Evolutionary conservation across 2,113 vertebrate species (phyloP), one percentile per base, ranked within the genome.

Genomic region (Ariopsis seemanni): DNA sequence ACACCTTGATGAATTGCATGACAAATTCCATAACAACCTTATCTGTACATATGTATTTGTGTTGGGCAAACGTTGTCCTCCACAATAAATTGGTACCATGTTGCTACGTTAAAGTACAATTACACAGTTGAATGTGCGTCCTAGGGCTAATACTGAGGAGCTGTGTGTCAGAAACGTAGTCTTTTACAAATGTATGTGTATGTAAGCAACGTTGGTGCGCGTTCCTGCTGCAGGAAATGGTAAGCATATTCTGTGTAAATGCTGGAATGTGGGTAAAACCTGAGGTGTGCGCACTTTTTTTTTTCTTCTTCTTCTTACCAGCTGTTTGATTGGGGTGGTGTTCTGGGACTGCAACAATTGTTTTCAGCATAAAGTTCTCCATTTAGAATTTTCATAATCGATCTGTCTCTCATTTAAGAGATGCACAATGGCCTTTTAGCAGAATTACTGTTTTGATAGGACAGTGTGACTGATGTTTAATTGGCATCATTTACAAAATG

Each of bases 401-500:
- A 18, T 57, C 55, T 81, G 79, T 57, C 8, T 9, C 79, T 81
- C 57, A 42, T 81, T 81, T 60, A 81, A 34, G 30, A 72, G 42
- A 74, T 27, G 30, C 50, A 71, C 9, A 84, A 71, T 84, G n/a
- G 27, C 67, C 50, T 74, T 84, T 75, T 65, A 57, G 57, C 30
- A 7, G 9, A 63, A 89, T 75, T 57, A 10, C 27, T 52, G 57
- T 65, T 86, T 22, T 79, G 62, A 86, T n/a, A n/a, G 48, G n/a
- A 83, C 22, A 34, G n/a, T 18, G 57, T 87, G 69, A 77, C 53
- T 69, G 27, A 72, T 72, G 52, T 84, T 84, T 84, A 84, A 84
- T 84, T 84, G n/a, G 8, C n/a, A 57, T 88, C 52, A 12, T 84
- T 84, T 81, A 58, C 18, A 17, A 71, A 84, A 84, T 74, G 67